Evolutionary conservation across 1,140 invertebrate genomes (phyloP), one percentile per base, ranked within the genome.

Genomic region (Parasteatoda tepidariorum): DNA sequence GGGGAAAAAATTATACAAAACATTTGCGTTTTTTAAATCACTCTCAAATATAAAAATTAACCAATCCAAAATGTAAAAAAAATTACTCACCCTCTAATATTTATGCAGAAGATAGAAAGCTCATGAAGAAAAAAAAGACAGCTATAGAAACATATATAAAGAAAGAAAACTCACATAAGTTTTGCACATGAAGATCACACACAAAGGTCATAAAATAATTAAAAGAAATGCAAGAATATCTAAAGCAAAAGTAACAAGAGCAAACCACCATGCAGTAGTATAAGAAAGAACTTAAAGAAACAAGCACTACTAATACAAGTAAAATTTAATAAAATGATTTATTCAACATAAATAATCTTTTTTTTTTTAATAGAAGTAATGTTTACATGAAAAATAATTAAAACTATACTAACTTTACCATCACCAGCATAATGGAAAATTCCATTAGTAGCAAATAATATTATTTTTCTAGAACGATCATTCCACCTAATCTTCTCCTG

Each of bases 371-470:
- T n/a, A n/a, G n/a, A n/a, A n/a, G n/a, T n/a, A n/a, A n/a, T n/a
- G n/a, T n/a, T n/a, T n/a, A n/a, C 4, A 48, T 18, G 18, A 18
- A 48, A 13, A 41, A 41, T 48, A 11, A 30, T 2, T 38, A 74
- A 90, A 81, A n/a, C n/a, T n/a, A 81, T 62, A 84, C 76, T 78
- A 64, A 88, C 86, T 76, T 88, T 88, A 38, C 87, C 87, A 85
- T 88, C 87, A 11, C 87, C 87, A 22, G 87, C 87, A 68, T 87
- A 86, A 85, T 88, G 87, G 84, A 88, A 88, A 13, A 86, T 84
- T 26, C 85, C 84, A 85, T 88, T 87, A 28, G 87, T 88, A 22
- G 87, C 84, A 82, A 88, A 88, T 0, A 88, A 24, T 64, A 88
- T 73, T 13, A 88, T 84, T 70, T 86, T 86, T 13, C 87, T n/a